Evolutionary conservation across 2,797 vertebrate species (phyloP).

Genomic region (Melanogrammus aeglefinus): DNA sequence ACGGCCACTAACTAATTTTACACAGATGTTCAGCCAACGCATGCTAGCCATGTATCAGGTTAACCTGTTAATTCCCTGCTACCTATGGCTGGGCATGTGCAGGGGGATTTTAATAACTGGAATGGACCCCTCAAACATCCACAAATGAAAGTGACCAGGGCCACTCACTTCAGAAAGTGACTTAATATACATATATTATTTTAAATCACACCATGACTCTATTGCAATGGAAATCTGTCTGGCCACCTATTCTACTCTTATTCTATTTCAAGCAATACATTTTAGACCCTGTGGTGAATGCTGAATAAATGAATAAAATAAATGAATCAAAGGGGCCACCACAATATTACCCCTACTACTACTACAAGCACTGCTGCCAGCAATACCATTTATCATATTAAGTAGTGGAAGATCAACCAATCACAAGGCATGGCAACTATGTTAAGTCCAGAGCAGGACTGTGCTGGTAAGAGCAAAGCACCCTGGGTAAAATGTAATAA

Average conservation of each 20-base stretch:
- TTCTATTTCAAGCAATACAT: background rate
- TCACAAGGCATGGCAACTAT: background rate
- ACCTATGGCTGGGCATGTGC: constrained; percentile 36
- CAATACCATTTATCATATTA: background rate
- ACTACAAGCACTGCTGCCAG: background rate
- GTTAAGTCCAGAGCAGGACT: background rate
- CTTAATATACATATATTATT: background rate
- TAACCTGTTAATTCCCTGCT: constrained; percentile 68
- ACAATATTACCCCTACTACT: background rate
- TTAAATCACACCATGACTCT: background rate
- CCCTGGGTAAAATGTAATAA: background rate
- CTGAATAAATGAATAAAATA: background rate
- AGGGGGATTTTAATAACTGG: constrained; percentile 64
- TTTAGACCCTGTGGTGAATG: background rate
- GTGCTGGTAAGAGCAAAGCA: background rate
- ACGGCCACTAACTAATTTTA: constrained; percentile 53
- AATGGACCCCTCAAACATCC: constrained; percentile 45
- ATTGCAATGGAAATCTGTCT: background rate
- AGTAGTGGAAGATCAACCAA: background rate
- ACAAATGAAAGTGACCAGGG: constrained; percentile 21
- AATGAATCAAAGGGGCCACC: background rate
- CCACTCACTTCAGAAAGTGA: background rate
- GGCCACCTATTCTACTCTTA: background rate
- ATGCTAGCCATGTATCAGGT: constrained; percentile 44
- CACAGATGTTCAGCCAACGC: constrained; percentile 47